A percentile compares a stretch with the other conserved stretches of the same genome.
Evolutionary conservation across 2,888 invertebrate species (phyloP).

Genomic region (Pollenia amentaria): DNA sequence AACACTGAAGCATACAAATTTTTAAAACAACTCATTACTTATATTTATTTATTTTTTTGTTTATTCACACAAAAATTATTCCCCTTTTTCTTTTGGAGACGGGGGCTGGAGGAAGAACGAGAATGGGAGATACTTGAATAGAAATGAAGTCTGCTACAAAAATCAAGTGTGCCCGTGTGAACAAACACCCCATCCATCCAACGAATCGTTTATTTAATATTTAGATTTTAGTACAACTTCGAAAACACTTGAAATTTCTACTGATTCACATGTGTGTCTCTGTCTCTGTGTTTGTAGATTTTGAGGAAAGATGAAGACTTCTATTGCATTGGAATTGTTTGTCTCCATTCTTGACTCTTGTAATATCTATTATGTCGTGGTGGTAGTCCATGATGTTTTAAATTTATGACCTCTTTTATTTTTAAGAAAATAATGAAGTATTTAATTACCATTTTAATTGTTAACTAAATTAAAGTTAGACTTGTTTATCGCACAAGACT

Average conservation of each 20-base stretch:
- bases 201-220: conserved; percentile 1
- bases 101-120: not conserved
- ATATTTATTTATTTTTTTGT: not conserved
- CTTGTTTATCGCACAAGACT: not conserved
- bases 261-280: conserved; percentile 15
- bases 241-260: conserved; percentile 19
- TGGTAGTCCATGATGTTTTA: not conserved
- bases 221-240: conserved; percentile 3
- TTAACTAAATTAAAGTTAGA: conserved; percentile 39
- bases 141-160: not conserved
- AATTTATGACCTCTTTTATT: conserved; percentile 36
- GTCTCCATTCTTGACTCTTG: conserved; percentile 17
- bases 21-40: conserved; percentile 42
- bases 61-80: conserved; percentile 28
- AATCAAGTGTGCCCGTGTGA: conserved; percentile 58
- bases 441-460: conserved; percentile 59
- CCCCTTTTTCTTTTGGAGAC: not conserved
- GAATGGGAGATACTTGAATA: not conserved
- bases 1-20: conserved; percentile 3
- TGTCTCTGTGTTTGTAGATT: not conserved
- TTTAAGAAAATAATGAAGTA: conserved; percentile 26
- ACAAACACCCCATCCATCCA: not conserved
- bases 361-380: not conserved
- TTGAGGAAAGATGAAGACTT: not conserved
- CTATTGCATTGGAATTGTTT: not conserved